These are phyloP conservation scores for Pangasius djambal DNA, from an alignment of 2,797 vertebrate species.

Conservation along the genomic window DNA sequence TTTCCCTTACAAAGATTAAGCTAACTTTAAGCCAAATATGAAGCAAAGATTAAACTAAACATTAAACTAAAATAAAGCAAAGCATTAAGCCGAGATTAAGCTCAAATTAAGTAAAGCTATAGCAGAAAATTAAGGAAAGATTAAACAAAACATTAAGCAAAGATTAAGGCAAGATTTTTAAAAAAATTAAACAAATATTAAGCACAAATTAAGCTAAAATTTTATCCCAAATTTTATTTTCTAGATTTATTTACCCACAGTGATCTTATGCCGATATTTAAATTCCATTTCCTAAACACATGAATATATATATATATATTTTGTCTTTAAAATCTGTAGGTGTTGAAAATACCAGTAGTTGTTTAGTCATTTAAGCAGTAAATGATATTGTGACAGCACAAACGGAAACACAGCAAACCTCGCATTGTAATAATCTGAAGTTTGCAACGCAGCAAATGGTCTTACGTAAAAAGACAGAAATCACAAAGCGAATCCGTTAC, in stretches of 20 bases:
- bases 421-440: background rate
- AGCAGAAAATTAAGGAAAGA: background rate
- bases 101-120: background rate
- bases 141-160: background rate
- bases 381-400: background rate
- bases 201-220: background rate
- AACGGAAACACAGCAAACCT: background rate
- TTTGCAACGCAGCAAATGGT: too few species aligned
- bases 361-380: background rate
- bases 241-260: too few species aligned
- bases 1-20: background rate
- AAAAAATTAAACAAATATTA: background rate
- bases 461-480: background rate
- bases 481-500: background rate
- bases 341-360: background rate
- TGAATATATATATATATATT: background rate
- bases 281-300: background rate
- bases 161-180: background rate
- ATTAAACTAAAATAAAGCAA: background rate
- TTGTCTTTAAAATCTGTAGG: background rate
- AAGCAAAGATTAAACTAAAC: background rate
- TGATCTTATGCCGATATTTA: background rate
- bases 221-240: background rate
- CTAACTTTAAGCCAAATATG: background rate
- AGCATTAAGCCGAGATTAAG: background rate